Evolutionary conservation across 2,888 invertebrate species (phyloP).

Genomic region (Bombylius major): DNA sequence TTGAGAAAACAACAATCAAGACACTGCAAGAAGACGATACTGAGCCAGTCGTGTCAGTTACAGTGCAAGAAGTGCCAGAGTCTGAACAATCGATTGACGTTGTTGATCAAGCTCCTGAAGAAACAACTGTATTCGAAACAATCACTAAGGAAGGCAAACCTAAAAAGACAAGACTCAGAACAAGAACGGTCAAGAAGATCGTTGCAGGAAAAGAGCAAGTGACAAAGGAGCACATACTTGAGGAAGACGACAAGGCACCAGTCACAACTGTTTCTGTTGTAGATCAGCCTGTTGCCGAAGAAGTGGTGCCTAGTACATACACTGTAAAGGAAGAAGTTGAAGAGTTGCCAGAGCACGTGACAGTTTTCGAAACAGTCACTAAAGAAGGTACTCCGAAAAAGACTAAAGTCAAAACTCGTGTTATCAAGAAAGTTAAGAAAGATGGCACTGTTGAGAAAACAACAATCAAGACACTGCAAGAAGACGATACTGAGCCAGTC

Average conservation of each 20-base stretch:
- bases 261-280: constrained; percentile 25
- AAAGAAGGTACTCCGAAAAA: constrained; percentile 22
- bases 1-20: constrained; percentile 28
- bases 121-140: constrained; percentile 32
- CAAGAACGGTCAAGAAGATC: constrained; percentile 28
- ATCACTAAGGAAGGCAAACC: constrained; percentile 27
- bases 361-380: constrained; percentile 12
- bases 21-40: constrained; percentile 25
- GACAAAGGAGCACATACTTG: constrained; percentile 26
- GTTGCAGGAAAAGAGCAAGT: constrained; percentile 24
- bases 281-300: constrained; percentile 15
- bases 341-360: constrained; percentile 15
- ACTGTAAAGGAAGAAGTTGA: constrained; percentile 7
- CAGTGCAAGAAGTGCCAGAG: constrained; percentile 16
- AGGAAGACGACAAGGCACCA: constrained; percentile 28
- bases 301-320: constrained; percentile 11
- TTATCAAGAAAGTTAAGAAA: constrained; percentile 25
- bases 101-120: constrained; percentile 19
- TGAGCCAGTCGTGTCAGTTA: constrained; percentile 24
- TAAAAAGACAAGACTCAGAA: constrained; percentile 26
- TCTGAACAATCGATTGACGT: constrained; percentile 23
- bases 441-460: constrained; percentile 31
- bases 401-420: constrained; percentile 24
- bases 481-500: constrained; percentile 30
- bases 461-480: constrained; percentile 30